Percentiles rank a stretch among this genome's conserved stretches.
These are phyloP conservation scores for Tholera decimalis DNA, from an alignment of 2,888 invertebrate species.

Conservation along the genomic window DNA sequence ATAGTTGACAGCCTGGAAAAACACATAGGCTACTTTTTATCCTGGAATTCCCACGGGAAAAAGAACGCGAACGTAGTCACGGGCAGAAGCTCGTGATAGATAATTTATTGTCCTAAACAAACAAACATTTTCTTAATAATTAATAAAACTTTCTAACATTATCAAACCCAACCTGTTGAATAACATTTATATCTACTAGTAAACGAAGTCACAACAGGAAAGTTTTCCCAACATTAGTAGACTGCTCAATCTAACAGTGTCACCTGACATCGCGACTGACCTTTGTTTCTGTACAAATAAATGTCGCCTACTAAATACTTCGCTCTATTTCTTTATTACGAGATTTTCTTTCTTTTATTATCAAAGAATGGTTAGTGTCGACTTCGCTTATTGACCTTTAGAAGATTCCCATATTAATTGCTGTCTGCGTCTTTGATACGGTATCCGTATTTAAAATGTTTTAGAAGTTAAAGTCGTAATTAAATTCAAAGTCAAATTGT, in stretches of 20 bases:
- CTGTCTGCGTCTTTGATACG: neutral
- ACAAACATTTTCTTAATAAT: no score
- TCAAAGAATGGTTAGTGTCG: neutral
- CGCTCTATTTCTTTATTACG: neutral
- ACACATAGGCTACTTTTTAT: no score
- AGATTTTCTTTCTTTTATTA: neutral
- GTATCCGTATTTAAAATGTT: no score
- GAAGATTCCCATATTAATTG: neutral
- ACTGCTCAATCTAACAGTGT: constrained; percentile 20
- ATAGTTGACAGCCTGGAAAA: no score
- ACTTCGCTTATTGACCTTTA: neutral
- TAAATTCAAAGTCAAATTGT: no score
- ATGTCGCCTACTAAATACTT: constrained; percentile 17
- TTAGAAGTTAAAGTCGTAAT: no score
- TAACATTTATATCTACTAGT: neutral
- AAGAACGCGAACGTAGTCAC: no score
- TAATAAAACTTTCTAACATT: neutral
- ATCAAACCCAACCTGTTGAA: constrained; percentile 8
- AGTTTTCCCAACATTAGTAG: constrained; percentile 4
- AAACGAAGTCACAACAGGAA: neutral
- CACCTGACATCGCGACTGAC: constrained; percentile 1
- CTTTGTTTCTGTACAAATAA: constrained; percentile 37
- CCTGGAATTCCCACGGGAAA: no score
- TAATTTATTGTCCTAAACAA: no score
- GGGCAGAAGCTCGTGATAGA: no score